A percentile compares a stretch with the other conserved stretches of the same genome.
Evolutionary conservation across 2,797 vertebrate species (phyloP).

Genomic region (Phaenicophaeus curvirostris): DNA sequence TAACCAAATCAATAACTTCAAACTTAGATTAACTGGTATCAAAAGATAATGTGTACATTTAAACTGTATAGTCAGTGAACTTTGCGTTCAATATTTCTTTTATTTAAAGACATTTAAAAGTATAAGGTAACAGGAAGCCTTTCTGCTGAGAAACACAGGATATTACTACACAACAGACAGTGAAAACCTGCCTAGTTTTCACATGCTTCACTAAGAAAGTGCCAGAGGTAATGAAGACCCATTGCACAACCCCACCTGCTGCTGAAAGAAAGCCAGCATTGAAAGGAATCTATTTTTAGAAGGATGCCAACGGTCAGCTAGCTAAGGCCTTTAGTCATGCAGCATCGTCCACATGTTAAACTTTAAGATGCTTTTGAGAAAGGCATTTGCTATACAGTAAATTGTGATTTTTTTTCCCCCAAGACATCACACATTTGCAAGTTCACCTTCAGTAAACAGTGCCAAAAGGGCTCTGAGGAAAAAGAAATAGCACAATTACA

Average conservation of each 20-base stretch:
- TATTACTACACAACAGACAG: background rate
- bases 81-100: background rate
- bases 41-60: background rate
- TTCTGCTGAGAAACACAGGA: background rate
- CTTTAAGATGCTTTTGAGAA: background rate
- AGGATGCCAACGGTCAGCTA: conserved; percentile 59
- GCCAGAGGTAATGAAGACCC: conserved; percentile 41
- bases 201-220: background rate
- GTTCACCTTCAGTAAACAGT: conserved; percentile 36
- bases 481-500: conserved; percentile 3
- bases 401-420: background rate
- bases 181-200: background rate
- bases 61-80: background rate
- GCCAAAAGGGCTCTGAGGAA: conserved; percentile 26
- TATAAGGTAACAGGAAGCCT: background rate
- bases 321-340: conserved; percentile 8
- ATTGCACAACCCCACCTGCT: conserved; percentile 27
- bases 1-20: background rate
- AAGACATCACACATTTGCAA: background rate
- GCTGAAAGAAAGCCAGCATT: background rate
- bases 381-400: background rate
- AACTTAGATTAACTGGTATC: background rate
- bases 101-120: background rate
- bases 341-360: background rate
- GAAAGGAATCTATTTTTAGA: conserved; percentile 60